Evolutionary conservation across 1,140 invertebrate genomes (phyloP).

Genomic region (Amyelois transitella): DNA sequence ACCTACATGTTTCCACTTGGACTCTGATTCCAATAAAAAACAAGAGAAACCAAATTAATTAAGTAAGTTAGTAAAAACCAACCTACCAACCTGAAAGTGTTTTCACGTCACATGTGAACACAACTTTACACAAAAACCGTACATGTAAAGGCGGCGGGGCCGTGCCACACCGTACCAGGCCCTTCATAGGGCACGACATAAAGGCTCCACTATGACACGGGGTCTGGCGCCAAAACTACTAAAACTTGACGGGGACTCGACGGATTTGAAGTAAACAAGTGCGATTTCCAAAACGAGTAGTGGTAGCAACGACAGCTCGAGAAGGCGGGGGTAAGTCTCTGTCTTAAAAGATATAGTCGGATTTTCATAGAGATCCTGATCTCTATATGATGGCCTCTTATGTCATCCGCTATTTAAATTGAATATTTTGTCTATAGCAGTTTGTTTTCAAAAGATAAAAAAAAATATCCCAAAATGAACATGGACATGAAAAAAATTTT

Average conservation of each 20-base stretch:
- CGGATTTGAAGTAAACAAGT: not conserved
- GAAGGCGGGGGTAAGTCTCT: not conserved
- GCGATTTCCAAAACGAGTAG: not conserved
- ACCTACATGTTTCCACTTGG: too few relatives aligned
- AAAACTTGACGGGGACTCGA: slow-evolving; percentile 44
- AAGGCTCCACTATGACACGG: slow-evolving; percentile 64
- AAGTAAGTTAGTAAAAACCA: slow-evolving; percentile 20
- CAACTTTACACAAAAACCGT: slow-evolving; percentile 37
- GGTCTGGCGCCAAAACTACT: slow-evolving; percentile 63
- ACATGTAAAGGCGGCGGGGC: slow-evolving; percentile 51
- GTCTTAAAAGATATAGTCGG: too few relatives aligned
- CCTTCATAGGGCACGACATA: slow-evolving; percentile 40
- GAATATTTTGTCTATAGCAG: too few relatives aligned
- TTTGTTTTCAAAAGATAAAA: too few relatives aligned
- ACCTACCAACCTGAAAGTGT: not conserved
- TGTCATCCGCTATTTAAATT: too few relatives aligned
- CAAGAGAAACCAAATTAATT: too few relatives aligned
- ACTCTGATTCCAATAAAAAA: too few relatives aligned
- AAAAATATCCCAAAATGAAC: too few relatives aligned
- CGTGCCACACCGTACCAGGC: slow-evolving; percentile 65
- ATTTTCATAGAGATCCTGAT: too few relatives aligned
- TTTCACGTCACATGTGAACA: slow-evolving; percentile 15
- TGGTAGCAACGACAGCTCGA: not conserved
- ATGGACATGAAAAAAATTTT: too few relatives aligned
- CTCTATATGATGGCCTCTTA: too few relatives aligned